Evolutionary conservation across 2,888 invertebrate species (phyloP).

Genomic region (Chrysotoxum bicinctum): DNA sequence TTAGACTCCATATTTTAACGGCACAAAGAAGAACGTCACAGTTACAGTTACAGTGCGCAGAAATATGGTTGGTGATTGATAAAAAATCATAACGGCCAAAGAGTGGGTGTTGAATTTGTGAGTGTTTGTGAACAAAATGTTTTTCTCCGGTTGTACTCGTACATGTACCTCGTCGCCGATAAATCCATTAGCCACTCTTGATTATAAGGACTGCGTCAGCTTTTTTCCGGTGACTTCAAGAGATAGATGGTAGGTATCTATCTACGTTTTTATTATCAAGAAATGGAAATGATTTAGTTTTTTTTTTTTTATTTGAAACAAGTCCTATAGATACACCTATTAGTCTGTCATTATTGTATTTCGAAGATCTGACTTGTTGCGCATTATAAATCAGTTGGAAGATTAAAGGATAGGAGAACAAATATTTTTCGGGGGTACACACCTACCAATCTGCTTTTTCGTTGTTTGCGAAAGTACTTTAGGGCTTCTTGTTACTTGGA

Average conservation of each 20-base stretch:
- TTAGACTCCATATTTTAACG: background rate
- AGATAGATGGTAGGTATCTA: background rate
- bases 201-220: background rate
- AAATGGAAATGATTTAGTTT: background rate
- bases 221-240: background rate
- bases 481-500: no score
- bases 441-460: no score
- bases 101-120: background rate
- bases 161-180: no score
- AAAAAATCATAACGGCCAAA: background rate
- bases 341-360: background rate
- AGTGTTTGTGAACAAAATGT: background rate
- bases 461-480: no score
- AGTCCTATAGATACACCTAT: background rate
- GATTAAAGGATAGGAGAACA: no score
- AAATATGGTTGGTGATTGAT: slow-evolving; percentile 13
- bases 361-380: slow-evolving; percentile 5
- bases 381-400: background rate
- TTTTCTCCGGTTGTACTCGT: background rate
- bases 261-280: background rate
- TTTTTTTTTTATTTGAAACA: background rate
- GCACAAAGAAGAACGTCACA: background rate
- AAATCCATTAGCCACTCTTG: background rate
- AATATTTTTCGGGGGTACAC: no score
- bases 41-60: slow-evolving; percentile 40